Base-by-base conservation (phyloP, 2,113 vertebrate genomes). In the Irena cyanogastra region DNA sequence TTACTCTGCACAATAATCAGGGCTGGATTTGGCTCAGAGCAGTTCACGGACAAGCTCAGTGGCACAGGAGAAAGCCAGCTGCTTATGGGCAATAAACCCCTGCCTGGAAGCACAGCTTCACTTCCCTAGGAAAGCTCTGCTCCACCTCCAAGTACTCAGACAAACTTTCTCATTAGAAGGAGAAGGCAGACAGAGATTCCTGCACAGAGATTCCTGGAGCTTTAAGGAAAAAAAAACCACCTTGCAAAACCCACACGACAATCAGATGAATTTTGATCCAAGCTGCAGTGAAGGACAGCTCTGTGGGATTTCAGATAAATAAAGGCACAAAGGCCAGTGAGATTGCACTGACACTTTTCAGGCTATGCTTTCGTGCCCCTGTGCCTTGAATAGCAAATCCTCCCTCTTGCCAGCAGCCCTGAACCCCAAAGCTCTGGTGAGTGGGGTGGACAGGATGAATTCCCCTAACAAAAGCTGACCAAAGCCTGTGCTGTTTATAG, bases 261-360 rank as follows among this genome's bases (percentile, higher is more conserved):
- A 71, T 71, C 45, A 56, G 89, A 80, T 65, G 63, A 59, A 44
- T 89, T 91, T 70, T 91, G 74, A 94, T 84, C 70, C 39, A 19
- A 71, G 84, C 81, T 2, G 1, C 53, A 33, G 69, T 24, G 88
- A 94, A 85, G 85, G 90, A 66, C 53, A 66, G 88, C 71, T 91
- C 87, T 35, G 66, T 37, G 90, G 61, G 79, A 85, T 95, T 91
- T 87, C 70, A 57, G 88, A 85, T 83, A 84, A 92, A 94, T 92
- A 87, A 81, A 93, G 87, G 91, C 80, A 91, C 84, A 94, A 93
- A 95, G 90, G 92, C 75, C 9, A 16, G 39, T 17, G 93, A 92
- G 89, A 92, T 30, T 76, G 79, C 91, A 92, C 63, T 77, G 94
- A 92, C 89, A 95, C 63, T 76, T 95, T 92, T 79, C 94, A 86